Percentiles rank a stretch among this genome's conserved stretches.
phyloP scores from a whole-genome alignment of 2,797 vertebrate genomes.

The Aeoliscus strigatus region DNA sequence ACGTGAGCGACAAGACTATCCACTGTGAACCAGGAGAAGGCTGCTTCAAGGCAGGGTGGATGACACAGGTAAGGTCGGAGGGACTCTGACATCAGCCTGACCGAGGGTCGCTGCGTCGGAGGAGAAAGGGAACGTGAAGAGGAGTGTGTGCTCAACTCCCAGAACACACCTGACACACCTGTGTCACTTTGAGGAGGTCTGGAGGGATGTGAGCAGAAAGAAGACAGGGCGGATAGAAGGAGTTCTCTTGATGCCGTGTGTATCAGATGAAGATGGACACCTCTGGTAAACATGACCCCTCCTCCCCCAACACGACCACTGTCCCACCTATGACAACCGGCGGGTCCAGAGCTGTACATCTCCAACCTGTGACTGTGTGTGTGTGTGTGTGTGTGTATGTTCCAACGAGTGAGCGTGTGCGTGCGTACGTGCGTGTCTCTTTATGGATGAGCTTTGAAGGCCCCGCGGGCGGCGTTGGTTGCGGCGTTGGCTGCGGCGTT shows the following conservation, averaged over 20 bases:
- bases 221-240: slow-evolving; percentile 23
- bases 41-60: slow-evolving; percentile 19
- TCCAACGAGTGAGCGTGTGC: slow-evolving; percentile 6
- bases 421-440: slow-evolving; percentile 5
- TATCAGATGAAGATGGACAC: slow-evolving; percentile 41
- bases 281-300: slow-evolving; percentile 39
- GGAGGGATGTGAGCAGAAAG: slow-evolving; percentile 37
- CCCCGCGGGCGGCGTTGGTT: slow-evolving; percentile 75
- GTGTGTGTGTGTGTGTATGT: slow-evolving; percentile 2
- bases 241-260: slow-evolving; percentile 23
- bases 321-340: slow-evolving; percentile 31
- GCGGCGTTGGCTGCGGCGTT: slow-evolving; percentile 90
- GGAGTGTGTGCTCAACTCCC: slow-evolving; percentile 15
- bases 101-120: slow-evolving; percentile 24
- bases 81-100: slow-evolving; percentile 32
- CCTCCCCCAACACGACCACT: slow-evolving; percentile 20
- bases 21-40: slow-evolving; percentile 40
- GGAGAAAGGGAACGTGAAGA: slow-evolving; percentile 7
- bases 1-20: slow-evolving; percentile 25
- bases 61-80: slow-evolving; percentile 39
- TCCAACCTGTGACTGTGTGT: slow-evolving; percentile 31
- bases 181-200: slow-evolving; percentile 32
- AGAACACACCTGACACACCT: slow-evolving; percentile 29
- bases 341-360: slow-evolving; percentile 50
- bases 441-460: slow-evolving; percentile 79